Conservation (phyloP, 2,113 vertebrate species). For the Neotoma lepida region DNA sequence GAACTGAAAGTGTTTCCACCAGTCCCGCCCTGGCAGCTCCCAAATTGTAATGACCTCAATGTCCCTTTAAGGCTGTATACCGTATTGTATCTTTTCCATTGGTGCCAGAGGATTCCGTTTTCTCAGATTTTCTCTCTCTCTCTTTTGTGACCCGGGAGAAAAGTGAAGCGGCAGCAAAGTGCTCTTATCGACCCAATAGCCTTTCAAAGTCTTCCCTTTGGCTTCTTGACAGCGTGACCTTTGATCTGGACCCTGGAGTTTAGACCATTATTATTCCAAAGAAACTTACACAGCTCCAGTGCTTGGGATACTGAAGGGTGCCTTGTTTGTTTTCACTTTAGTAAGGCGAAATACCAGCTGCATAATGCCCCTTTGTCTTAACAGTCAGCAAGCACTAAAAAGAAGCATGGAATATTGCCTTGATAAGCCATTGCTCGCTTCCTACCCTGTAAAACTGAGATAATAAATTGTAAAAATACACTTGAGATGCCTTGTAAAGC, state of each 20-base stretch:
- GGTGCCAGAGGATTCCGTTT: background rate
- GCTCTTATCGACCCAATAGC: background rate
- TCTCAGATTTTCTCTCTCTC: constrained; percentile 53
- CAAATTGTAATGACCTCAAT: background rate
- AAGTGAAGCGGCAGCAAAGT: background rate
- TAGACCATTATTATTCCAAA: background rate
- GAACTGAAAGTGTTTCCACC: background rate
- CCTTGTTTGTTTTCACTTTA: constrained; percentile 14
- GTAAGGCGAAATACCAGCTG: background rate
- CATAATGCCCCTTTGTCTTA: constrained; percentile 13
- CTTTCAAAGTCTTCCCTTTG: constrained; percentile 10
- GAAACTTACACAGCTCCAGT: background rate
- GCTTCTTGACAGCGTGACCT: background rate
- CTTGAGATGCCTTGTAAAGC: background rate
- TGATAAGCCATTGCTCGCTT: background rate
- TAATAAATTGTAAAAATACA: background rate
- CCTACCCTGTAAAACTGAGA: background rate
- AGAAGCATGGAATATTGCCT: background rate
- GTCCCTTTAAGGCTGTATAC: background rate
- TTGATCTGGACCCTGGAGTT: background rate
- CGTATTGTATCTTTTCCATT: background rate
- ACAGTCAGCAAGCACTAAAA: background rate
- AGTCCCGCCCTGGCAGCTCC: background rate
- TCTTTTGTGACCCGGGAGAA: constrained; percentile 5
- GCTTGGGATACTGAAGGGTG: background rate